These are phyloP conservation scores for Aepyceros melampus DNA, from an alignment of 2,113 vertebrate species.

Conservation along the genomic window DNA sequence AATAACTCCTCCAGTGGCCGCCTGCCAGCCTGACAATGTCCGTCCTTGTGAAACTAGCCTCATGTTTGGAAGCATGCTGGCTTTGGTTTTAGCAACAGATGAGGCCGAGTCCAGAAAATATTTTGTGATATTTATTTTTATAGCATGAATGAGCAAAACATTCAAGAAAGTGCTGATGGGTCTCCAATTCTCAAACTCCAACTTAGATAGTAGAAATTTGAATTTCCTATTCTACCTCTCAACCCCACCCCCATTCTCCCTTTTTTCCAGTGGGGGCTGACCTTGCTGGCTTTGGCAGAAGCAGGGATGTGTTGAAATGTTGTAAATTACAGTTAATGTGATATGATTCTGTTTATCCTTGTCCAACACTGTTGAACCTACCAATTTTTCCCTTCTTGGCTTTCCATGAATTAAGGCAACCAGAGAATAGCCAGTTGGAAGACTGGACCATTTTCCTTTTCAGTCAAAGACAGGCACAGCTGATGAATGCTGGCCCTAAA, in stretches of 20 bases:
- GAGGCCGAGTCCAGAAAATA: constrained; percentile 69
- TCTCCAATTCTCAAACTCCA: constrained; percentile 64
- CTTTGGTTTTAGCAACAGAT: constrained; percentile 70
- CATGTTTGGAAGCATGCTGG: constrained; percentile 64
- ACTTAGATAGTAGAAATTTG: constrained; percentile 66
- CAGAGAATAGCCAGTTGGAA: constrained; percentile 65
- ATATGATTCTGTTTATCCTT: constrained; percentile 69
- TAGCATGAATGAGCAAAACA: constrained; percentile 71
- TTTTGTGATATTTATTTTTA: constrained; percentile 80
- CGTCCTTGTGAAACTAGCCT: constrained; percentile 66
- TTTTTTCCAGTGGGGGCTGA: constrained; percentile 22
- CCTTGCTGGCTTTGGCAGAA: constrained; percentile 60
- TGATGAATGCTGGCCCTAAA: constrained; percentile 50
- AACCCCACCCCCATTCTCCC: background rate
- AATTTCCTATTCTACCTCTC: constrained; percentile 12
- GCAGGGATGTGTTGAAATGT: constrained; percentile 69
- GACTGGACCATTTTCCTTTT: constrained; percentile 28
- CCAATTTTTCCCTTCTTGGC: constrained; percentile 47
- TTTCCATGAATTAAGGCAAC: constrained; percentile 67
- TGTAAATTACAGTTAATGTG: constrained; percentile 75
- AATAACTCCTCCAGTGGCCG: constrained; percentile 65
- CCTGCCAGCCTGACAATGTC: constrained; percentile 73
- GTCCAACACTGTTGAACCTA: constrained; percentile 47
- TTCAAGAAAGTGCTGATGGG: constrained; percentile 61
- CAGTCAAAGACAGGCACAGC: constrained; percentile 45